Evolutionary conservation across 2,797 vertebrate species (phyloP).

Genomic region (Ptychadena robeensis): DNA sequence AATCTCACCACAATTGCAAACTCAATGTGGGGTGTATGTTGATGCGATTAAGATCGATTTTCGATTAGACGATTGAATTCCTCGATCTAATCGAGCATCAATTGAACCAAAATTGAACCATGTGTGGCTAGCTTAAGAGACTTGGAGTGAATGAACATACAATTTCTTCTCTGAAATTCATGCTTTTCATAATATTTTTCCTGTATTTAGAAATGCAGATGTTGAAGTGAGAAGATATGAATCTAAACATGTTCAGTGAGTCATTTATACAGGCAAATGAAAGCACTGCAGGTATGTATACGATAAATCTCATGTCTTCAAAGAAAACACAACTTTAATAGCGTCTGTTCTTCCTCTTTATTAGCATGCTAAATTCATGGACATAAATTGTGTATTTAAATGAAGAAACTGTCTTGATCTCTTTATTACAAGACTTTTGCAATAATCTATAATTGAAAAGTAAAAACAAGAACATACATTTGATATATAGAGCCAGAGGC

Average conservation of each 20-base stretch:
- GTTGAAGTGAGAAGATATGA: background rate
- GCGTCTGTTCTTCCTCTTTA: background rate
- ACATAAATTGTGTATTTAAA: background rate
- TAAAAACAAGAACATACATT: slow-evolving; percentile 12
- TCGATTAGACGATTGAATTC: too few relatives aligned
- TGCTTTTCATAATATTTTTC: background rate
- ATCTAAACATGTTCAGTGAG: background rate
- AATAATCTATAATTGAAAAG: background rate
- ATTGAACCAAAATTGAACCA: too few relatives aligned
- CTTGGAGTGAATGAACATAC: too few relatives aligned
- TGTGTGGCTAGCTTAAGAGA: too few relatives aligned
- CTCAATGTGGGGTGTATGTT: too few relatives aligned
- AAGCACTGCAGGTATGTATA: background rate
- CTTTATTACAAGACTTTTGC: background rate
- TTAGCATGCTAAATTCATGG: background rate
- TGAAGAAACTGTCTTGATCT: background rate
- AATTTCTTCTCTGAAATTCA: too few relatives aligned
- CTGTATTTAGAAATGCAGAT: background rate
- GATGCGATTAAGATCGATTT: too few relatives aligned
- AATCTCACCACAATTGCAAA: too few relatives aligned
- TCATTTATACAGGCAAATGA: background rate
- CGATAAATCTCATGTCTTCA: background rate
- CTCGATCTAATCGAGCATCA: too few relatives aligned
- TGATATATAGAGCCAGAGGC: background rate
- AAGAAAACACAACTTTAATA: background rate